phyloP scores from a whole-genome alignment of 2,888 invertebrate species.

The Leptura quadrifasciata region DNA sequence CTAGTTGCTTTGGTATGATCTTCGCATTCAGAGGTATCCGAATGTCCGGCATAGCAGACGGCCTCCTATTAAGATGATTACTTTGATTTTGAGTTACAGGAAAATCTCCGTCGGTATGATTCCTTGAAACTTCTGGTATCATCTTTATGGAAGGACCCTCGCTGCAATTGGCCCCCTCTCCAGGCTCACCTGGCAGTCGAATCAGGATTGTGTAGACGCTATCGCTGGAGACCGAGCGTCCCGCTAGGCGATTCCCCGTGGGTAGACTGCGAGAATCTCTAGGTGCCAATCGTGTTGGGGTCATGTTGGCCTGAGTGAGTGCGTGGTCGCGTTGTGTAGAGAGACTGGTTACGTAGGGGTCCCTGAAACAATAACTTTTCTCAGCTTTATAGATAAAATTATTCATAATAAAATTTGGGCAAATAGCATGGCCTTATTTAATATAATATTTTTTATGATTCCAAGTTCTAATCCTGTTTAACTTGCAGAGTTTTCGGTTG shows the following conservation, averaged over 20 bases:
- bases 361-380: slow-evolving; percentile 70
- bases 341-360: slow-evolving; percentile 77
- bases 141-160: slow-evolving; percentile 88
- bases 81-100: slow-evolving; percentile 58
- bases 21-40: slow-evolving; percentile 90
- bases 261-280: slow-evolving; percentile 81
- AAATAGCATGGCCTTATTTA: too few species aligned
- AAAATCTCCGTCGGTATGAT: slow-evolving; percentile 54
- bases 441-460: too few species aligned
- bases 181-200: slow-evolving; percentile 82
- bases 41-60: slow-evolving; percentile 85
- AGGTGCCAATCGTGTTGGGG: slow-evolving; percentile 71
- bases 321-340: slow-evolving; percentile 59
- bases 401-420: too few species aligned
- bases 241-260: slow-evolving; percentile 76
- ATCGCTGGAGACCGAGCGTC: slow-evolving; percentile 80
- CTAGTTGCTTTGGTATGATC: slow-evolving; percentile 86
- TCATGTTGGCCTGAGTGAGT: slow-evolving; percentile 68
- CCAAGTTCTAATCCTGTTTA: too few species aligned
- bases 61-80: slow-evolving; percentile 73
- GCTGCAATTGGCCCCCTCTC: slow-evolving; percentile 67
- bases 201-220: slow-evolving; percentile 96
- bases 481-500: too few species aligned
- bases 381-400: not conserved
- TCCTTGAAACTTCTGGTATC: slow-evolving; percentile 78